Evolutionary conservation across 2,113 vertebrate species (phyloP), one percentile per base, ranked within the genome.

Genomic region (Cichladusa arquata): DNA sequence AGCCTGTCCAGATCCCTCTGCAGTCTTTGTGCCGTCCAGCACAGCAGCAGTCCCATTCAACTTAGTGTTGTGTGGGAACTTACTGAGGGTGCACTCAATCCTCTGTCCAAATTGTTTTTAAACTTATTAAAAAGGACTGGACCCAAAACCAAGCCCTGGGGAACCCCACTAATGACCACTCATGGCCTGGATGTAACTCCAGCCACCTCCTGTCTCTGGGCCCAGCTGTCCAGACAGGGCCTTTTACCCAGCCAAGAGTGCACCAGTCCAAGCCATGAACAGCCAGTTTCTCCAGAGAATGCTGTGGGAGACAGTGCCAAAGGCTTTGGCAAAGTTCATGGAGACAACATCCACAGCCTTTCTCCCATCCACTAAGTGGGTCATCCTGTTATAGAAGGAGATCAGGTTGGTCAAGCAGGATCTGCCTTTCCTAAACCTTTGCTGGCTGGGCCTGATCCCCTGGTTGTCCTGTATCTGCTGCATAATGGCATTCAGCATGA

Each of bases 1-100:
- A 66, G 7, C n/a, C 53, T 85, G 29, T 19, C 12, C 18, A 24
- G 14, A 54, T 19, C 25, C 26, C n/a, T 47, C 45, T 79, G 25
- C 22, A 40, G 17, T 25, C 17, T 53, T 51, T 38, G 9, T 58
- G 8, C 17, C 5, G 19, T 53, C 2, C 47, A 47, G 38, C 17
- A 51, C 18, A 16, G 2, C n/a, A 67, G 6, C 45, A 18, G 28
- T 40, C 6, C 14, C 19, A 17, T 4, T 2, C 14, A 29, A 1
- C 17, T n/a, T 45, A 5, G 1, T 72, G 9, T 60, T 10, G 15
- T 40, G 20, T 19, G 14, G 23, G 40, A 56, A 26, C 5, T 72
- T 60, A 9, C 38, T 47, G 38, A 40, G 14, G 2, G 4, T 60
- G 6, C 20, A 19, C 17, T 66, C 4, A 5, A 12, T 66, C 17